A percentile compares a stretch with the other conserved stretches of the same genome.
phyloP scores from a whole-genome alignment of 2,888 invertebrate genomes.

The Siphlonurus alternatus region DNA sequence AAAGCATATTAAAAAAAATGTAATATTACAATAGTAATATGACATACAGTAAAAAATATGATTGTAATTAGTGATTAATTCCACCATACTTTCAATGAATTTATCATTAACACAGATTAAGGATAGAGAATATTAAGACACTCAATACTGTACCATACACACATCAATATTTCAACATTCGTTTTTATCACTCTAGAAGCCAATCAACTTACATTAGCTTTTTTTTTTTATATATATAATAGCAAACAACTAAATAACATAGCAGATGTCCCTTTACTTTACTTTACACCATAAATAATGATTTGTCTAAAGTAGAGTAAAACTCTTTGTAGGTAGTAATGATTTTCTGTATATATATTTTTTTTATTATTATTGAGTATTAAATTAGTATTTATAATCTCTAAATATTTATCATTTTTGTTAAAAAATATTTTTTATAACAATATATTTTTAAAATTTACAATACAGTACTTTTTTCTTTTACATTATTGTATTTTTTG shows the following conservation, averaged over 20 bases:
- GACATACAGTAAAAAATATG: not conserved
- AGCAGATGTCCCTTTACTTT: not conserved
- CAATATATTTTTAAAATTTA: not conserved
- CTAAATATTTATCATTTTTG: not conserved
- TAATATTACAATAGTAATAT: not conserved
- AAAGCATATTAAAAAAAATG: too few relatives aligned
- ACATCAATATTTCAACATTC: not conserved
- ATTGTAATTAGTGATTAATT: not conserved
- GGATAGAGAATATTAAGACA: not conserved
- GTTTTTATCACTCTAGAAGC: not conserved
- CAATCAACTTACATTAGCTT: not conserved
- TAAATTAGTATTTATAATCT: too few relatives aligned
- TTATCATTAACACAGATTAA: not conserved
- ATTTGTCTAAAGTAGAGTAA: too few relatives aligned
- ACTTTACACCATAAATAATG: not conserved
- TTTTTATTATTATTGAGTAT: too few relatives aligned
- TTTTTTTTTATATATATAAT: too few relatives aligned
- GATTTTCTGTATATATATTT: too few relatives aligned
- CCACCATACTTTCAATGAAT: not conserved
- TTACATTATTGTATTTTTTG: not conserved
- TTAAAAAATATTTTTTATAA: not conserved
- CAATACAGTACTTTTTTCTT: not conserved
- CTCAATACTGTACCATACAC: not conserved
- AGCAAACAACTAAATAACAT: not conserved
- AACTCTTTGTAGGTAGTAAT: too few relatives aligned